Evolutionary conservation across 2,113 vertebrate genomes (phyloP), one percentile per base, ranked within the genome.

Genomic region (Microtus ochrogaster): DNA sequence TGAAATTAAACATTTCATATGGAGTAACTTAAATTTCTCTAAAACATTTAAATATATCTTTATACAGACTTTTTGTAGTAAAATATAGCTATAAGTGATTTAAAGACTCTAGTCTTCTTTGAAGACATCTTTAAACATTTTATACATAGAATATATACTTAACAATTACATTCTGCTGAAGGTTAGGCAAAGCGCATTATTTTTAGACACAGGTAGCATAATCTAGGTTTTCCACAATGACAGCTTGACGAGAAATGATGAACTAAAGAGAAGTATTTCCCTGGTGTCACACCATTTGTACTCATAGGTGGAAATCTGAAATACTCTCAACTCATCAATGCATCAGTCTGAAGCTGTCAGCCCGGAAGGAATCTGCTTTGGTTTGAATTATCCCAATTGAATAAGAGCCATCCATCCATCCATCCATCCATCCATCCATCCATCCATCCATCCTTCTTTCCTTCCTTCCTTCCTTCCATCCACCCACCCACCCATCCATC

Each of bases 41-140:
- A 98, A 98, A 98, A 98, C 98, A 98, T 96, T 98, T 99, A 98
- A 98, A 98, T 99, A 98, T 99, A 98, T 98, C 98, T 98, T 99
- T 99, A 98, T 98, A 98, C 98, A 99, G 97, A 98, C 98, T 98
- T 98, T 98, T 98, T 98, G 98, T 99, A 99, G 98, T 99, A 99
- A 99, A 99, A 99, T 99, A 99, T 98, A 99, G 98, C 98, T 99
- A 99, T 99, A 98, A 98, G 98, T 98, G 98, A 98, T 96, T 99
- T 99, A 99, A 98, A 99, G 98, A 98, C 98, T 99, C 98, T 99
- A 98, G 98, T 99, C 99, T 99, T 99, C 99, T 98, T 96, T 99
- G 98, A 99, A 99, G 99, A 99, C 98, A 99, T 97, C 98, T 99
- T 98, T 98, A 99, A 98, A 98, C 91, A 61, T 98, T 98, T 99